Evolutionary conservation across 2,113 vertebrate species (phyloP).

Genomic region (Tympanuchus pallidicinctus): DNA sequence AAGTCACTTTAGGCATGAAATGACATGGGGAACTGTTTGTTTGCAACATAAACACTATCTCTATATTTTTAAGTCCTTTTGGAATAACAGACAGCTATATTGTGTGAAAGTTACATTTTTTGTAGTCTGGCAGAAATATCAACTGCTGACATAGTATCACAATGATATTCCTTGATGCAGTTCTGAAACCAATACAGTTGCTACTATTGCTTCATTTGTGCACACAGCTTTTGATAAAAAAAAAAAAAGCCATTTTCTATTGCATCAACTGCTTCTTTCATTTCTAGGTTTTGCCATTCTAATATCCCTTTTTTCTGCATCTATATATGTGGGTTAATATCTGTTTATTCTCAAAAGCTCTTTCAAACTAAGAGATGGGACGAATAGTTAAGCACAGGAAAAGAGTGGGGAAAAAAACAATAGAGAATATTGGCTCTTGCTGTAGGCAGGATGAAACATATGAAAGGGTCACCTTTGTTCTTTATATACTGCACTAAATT

Average conservation of each 20-base stretch:
- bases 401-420: neutral
- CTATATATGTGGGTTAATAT: neutral
- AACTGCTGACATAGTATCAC: neutral
- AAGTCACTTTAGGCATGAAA: neutral
- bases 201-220: neutral
- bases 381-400: neutral
- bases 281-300: neutral
- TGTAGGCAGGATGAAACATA: neutral
- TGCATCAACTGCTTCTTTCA: neutral
- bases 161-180: neutral
- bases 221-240: neutral
- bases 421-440: neutral
- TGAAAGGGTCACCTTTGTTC: neutral
- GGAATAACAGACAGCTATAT: neutral
- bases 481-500: constrained; percentile 6
- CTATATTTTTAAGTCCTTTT: neutral
- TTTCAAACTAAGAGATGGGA: neutral
- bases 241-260: neutral
- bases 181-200: neutral
- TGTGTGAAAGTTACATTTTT: neutral
- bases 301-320: neutral
- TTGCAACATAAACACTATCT: neutral
- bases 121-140: neutral
- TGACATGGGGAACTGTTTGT: neutral
- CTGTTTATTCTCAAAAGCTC: neutral